A percentile compares a stretch with the other conserved stretches of the same genome.
Conservation (phyloP, 2,888 invertebrate genomes). For the Sinodicranocentrus sp. region DNA sequence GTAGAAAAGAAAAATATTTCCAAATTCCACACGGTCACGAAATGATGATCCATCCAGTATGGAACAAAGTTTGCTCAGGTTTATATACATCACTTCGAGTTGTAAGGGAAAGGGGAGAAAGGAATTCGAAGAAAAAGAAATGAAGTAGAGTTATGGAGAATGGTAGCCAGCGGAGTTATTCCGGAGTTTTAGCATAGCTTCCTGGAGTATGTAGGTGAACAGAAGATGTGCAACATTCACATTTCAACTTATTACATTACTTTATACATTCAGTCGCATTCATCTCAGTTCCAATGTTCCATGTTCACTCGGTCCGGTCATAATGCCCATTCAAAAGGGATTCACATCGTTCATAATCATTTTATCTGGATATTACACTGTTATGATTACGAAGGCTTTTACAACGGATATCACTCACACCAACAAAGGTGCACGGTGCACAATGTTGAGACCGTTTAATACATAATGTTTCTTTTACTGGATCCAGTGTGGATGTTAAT, state of each 20-base stretch:
- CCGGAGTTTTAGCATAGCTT: too few relatives aligned
- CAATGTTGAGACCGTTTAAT: too few relatives aligned
- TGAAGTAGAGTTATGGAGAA: slow-evolving; percentile 3
- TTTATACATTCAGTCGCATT: neutral
- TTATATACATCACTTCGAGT: too few relatives aligned
- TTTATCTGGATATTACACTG: neutral
- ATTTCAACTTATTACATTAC: neutral
- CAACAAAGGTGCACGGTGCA: too few relatives aligned
- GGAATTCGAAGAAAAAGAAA: neutral
- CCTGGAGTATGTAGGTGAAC: too few relatives aligned
- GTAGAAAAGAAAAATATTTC: slow-evolving; percentile 11
- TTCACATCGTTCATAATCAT: slow-evolving; percentile 20
- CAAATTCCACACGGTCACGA: slow-evolving; percentile 37
- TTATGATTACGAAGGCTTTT: neutral
- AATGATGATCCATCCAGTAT: slow-evolving; percentile 19
- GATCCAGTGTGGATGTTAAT: neutral
- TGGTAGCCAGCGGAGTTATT: neutral
- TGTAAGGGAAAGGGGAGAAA: neutral
- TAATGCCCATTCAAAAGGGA: slow-evolving; percentile 2
- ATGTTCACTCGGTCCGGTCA: neutral
- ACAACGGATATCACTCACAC: too few relatives aligned
- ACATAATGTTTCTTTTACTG: neutral
- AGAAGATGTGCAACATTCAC: neutral
- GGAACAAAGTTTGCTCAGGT: slow-evolving; percentile 25
- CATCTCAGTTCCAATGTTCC: neutral